These are phyloP conservation scores for Falco berigora DNA, from an alignment of 2,797 vertebrate genomes.

Conservation along the genomic window DNA sequence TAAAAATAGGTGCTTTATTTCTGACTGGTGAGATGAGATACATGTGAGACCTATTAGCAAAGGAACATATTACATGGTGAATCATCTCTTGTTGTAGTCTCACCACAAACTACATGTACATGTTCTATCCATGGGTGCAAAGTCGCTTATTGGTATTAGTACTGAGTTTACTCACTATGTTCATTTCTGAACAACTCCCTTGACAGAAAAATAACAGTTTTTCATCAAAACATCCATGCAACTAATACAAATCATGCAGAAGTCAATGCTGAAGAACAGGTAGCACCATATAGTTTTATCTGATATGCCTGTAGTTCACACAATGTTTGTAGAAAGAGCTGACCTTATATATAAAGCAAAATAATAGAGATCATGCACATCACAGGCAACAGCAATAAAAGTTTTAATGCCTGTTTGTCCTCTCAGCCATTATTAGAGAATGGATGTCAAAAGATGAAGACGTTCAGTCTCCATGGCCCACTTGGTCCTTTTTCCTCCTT, in stretches of 20 bases:
- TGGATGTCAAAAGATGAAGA: background rate
- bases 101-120: background rate
- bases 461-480: background rate
- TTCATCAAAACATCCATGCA: background rate
- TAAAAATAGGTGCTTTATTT: background rate
- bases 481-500: background rate
- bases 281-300: background rate
- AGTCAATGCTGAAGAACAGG: background rate
- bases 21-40: background rate
- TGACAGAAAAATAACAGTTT: background rate
- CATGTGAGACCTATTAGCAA: background rate
- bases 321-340: background rate
- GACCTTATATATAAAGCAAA: background rate
- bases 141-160: background rate
- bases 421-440: background rate
- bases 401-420: background rate
- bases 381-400: background rate
- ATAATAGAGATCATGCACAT: background rate
- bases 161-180: background rate
- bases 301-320: background rate
- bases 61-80: background rate
- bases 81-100: background rate
- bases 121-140: background rate
- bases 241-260: background rate
- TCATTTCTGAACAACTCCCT: background rate